Percentiles rank a stretch among this genome's conserved stretches.
These are phyloP conservation scores for Dufourea novaeangliae DNA, from an alignment of 1,140 invertebrate genomes.

Conservation along the genomic window DNA sequence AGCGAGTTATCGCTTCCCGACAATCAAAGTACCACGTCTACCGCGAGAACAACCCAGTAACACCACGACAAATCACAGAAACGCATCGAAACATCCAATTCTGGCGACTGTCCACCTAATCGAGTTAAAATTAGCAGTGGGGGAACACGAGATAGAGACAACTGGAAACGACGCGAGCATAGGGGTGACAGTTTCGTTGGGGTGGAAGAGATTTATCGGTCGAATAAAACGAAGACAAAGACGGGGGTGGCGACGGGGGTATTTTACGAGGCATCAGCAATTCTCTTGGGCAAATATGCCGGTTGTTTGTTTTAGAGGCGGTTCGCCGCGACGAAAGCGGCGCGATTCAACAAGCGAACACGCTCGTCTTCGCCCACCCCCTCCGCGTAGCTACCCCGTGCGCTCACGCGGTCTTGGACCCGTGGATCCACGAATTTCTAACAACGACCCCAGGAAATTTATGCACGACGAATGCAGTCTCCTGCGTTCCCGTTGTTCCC, in stretches of 20 bases:
- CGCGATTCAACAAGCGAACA: constrained; percentile 29
- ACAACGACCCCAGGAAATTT: constrained; percentile 12
- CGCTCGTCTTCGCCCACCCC: constrained; percentile 6
- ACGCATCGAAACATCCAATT: background rate
- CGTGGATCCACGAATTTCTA: constrained; percentile 30
- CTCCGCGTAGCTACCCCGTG: background rate
- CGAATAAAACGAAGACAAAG: constrained; percentile 21
- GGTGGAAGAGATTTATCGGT: constrained; percentile 28
- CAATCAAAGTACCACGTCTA: background rate
- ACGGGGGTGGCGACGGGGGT: background rate
- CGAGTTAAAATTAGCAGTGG: constrained; percentile 15
- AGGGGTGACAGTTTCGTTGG: background rate
- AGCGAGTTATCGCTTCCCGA: no score
- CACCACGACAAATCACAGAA: background rate
- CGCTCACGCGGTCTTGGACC: background rate
- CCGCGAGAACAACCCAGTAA: background rate
- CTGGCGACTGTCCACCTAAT: background rate
- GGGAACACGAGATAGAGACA: background rate
- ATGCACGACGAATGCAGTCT: constrained; percentile 21
- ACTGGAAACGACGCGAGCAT: background rate
- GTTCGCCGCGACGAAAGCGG: background rate
- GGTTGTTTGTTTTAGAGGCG: constrained; percentile 42
- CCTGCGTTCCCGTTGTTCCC: constrained; percentile 6
- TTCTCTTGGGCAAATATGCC: constrained; percentile 33
- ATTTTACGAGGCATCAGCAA: constrained; percentile 42